phyloP scores from a whole-genome alignment of 2,797 vertebrate species.

The Taenioides sp. region DNA sequence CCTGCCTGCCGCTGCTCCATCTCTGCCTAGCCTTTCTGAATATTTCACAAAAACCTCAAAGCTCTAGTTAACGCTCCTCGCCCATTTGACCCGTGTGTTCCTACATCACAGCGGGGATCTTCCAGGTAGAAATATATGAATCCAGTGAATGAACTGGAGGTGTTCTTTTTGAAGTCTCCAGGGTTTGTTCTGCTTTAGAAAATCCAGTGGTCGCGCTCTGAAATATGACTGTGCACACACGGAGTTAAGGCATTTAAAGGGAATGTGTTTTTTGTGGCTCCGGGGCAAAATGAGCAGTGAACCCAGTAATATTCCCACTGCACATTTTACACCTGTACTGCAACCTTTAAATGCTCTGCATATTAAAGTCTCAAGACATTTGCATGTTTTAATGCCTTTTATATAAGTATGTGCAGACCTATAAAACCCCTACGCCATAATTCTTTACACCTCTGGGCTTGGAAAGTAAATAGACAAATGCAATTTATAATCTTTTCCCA shows the following conservation, averaged over 20 bases:
- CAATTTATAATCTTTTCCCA: neutral
- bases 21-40: slow-evolving; percentile 66
- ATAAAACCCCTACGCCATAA: neutral
- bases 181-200: slow-evolving; percentile 23
- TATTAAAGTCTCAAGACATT: neutral
- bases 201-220: slow-evolving; percentile 5
- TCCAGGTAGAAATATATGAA: slow-evolving; percentile 51
- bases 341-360: slow-evolving; percentile 6
- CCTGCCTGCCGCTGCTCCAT: slow-evolving; percentile 61
- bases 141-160: slow-evolving; percentile 32
- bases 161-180: slow-evolving; percentile 46
- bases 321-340: slow-evolving; percentile 4
- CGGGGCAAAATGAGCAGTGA: slow-evolving; percentile 4
- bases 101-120: slow-evolving; percentile 55
- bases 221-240: neutral
- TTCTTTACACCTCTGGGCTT: neutral
- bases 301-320: neutral
- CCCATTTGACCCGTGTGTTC: slow-evolving; percentile 45
- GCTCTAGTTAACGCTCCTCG: slow-evolving; percentile 52
- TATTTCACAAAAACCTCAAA: slow-evolving; percentile 66
- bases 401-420: slow-evolving; percentile 2
- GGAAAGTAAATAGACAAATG: neutral
- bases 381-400: slow-evolving; percentile 11
- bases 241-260: slow-evolving; percentile 3
- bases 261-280: neutral